Evolutionary conservation across 2,888 invertebrate species (phyloP).

Genomic region (Chrysodeixis includens): DNA sequence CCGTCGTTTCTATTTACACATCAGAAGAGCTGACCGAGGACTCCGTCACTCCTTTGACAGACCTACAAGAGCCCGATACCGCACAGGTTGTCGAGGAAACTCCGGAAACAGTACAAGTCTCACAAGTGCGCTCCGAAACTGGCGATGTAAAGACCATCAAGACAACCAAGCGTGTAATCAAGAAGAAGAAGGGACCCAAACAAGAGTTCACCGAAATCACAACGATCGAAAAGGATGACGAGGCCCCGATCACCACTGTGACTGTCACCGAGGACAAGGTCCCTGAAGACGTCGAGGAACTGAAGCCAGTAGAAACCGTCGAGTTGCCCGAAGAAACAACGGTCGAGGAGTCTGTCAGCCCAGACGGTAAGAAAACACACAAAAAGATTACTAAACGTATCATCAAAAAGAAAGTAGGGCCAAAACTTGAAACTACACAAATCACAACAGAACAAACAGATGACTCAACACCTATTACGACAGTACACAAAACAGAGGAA

Average conservation of each 20-base stretch:
- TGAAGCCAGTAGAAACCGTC: slow-evolving; percentile 45
- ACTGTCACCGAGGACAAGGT: slow-evolving; percentile 23
- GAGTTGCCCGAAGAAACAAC: slow-evolving; percentile 64
- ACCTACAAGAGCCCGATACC: slow-evolving; percentile 26
- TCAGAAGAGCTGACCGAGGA: slow-evolving; percentile 48
- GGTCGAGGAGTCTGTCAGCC: slow-evolving; percentile 68
- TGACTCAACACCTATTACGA: slow-evolving; percentile 62
- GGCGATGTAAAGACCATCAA: slow-evolving; percentile 22
- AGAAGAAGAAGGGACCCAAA: slow-evolving; percentile 20
- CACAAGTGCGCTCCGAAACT: slow-evolving; percentile 18
- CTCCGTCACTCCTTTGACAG: slow-evolving; percentile 42
- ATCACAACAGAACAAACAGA: slow-evolving; percentile 51
- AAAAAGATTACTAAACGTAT: slow-evolving; percentile 67
- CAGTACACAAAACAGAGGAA: slow-evolving; percentile 59
- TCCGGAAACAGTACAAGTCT: slow-evolving; percentile 51
- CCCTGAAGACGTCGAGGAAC: slow-evolving; percentile 11
- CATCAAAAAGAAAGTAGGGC: slow-evolving; percentile 66
- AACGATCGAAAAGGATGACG: slow-evolving; percentile 19
- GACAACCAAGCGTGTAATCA: slow-evolving; percentile 23
- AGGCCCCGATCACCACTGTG: slow-evolving; percentile 31
- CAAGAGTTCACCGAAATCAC: slow-evolving; percentile 24
- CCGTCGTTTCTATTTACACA: slow-evolving; percentile 63
- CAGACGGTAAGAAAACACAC: slow-evolving; percentile 60
- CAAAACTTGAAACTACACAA: slow-evolving; percentile 59
- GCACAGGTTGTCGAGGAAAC: slow-evolving; percentile 46